These are phyloP conservation scores for Gila robusta DNA, from an alignment of 2,797 vertebrate genomes.

Conservation along the genomic window DNA sequence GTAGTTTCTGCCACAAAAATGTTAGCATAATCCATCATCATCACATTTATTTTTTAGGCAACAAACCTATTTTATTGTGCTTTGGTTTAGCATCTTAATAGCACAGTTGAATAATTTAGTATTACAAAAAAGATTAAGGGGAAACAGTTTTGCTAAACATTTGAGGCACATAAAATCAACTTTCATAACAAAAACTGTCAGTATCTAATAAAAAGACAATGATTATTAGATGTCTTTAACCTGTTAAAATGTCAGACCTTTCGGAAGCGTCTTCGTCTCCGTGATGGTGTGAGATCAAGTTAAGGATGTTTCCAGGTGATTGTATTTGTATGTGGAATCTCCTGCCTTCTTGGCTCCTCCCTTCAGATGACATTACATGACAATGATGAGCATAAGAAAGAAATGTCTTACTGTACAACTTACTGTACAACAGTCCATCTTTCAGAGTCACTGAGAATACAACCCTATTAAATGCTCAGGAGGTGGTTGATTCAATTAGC, in stretches of 20 bases:
- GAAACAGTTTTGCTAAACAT: background rate
- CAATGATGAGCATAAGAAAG: background rate
- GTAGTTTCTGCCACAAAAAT: background rate
- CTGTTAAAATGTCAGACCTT: background rate
- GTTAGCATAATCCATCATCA: background rate
- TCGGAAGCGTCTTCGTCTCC: background rate
- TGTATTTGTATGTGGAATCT: background rate
- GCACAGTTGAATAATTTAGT: background rate
- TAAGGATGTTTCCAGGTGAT: background rate
- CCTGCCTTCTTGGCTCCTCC: background rate
- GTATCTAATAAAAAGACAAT: background rate
- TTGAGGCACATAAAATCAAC: background rate
- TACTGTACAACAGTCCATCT: background rate
- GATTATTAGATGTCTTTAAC: background rate
- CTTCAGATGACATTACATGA: background rate
- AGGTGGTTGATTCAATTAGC: background rate
- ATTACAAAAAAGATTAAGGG: background rate
- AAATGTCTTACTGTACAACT: background rate
- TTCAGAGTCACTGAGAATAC: background rate
- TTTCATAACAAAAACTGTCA: background rate
- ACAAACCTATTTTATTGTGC: background rate
- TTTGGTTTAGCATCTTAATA: background rate
- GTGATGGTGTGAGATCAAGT: background rate
- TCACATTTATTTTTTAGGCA: background rate
- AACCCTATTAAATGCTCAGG: background rate